phyloP scores from a whole-genome alignment of 2,888 invertebrate species.

The Leucania comma region DNA sequence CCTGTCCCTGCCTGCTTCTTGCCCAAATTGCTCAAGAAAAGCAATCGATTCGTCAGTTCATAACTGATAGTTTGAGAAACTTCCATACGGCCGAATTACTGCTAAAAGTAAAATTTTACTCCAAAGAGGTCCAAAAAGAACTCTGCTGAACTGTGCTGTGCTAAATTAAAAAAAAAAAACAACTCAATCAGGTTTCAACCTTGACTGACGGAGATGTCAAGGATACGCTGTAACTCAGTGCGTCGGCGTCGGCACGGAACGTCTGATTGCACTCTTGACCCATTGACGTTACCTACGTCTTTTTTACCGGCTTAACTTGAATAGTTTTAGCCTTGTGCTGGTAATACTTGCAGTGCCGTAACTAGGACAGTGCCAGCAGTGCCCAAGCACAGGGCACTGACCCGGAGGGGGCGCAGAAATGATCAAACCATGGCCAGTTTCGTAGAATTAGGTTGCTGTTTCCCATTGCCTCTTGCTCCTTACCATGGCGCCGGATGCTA shows the following conservation, averaged over 20 bases:
- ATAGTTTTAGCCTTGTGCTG: neutral
- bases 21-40: no score
- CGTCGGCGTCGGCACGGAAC: neutral
- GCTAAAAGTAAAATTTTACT: neutral
- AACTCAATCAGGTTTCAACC: constrained; percentile 4
- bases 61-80: no score
- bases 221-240: constrained; percentile 2
- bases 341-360: neutral
- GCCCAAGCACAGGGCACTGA: no score
- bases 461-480: no score
- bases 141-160: neutral
- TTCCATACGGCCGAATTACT: neutral
- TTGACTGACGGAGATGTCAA: constrained; percentile 21
- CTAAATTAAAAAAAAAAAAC: neutral
- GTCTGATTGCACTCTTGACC: constrained; percentile 35
- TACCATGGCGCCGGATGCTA: no score
- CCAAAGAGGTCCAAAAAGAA: constrained; percentile 1
- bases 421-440: no score
- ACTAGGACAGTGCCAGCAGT: no score
- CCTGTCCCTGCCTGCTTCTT: no score
- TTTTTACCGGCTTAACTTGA: constrained; percentile 9
- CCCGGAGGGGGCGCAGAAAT: no score
- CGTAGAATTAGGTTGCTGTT: no score
- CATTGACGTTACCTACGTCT: constrained; percentile 1
- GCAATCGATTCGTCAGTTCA: no score